A percentile compares a stretch with the other conserved stretches of the same genome.
Evolutionary conservation across 1,140 invertebrate genomes (phyloP).

Genomic region (Hormaphis cornu): DNA sequence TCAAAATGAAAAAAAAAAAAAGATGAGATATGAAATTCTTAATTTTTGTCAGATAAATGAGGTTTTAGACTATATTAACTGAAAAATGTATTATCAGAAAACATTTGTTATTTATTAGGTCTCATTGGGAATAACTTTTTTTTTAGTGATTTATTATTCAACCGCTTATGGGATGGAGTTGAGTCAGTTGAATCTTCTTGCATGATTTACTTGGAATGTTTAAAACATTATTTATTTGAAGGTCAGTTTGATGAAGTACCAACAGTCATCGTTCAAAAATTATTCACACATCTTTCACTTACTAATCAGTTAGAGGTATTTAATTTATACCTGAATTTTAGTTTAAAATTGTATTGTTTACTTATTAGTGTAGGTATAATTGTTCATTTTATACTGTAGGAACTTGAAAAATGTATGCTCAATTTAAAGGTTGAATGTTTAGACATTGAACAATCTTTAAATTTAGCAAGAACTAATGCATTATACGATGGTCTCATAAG

Average conservation of each 20-base stretch:
- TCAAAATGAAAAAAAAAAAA: too few species aligned
- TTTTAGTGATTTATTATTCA: conserved; percentile 47
- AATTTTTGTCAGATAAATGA: too few species aligned
- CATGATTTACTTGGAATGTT: conserved; percentile 45
- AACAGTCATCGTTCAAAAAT: conserved; percentile 57
- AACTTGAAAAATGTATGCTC: conserved; percentile 69
- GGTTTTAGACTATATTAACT: too few species aligned
- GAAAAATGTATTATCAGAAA: too few species aligned
- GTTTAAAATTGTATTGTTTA: not conserved
- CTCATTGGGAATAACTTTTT: not conserved
- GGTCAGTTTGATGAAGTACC: conserved; percentile 48
- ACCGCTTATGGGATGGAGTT: conserved; percentile 48
- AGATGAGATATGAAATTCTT: too few species aligned
- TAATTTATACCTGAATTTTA: not conserved
- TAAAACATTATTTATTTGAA: conserved; percentile 48
- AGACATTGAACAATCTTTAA: conserved; percentile 81
- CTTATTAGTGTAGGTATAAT: not conserved
- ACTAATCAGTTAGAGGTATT: conserved; percentile 43
- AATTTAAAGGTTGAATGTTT: conserved; percentile 73
- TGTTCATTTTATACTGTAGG: conserved; percentile 41
- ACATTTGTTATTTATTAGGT: not conserved
- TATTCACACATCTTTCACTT: conserved; percentile 53
- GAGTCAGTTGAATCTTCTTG: conserved; percentile 43
- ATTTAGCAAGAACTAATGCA: conserved; percentile 63
- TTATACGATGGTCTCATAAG: conserved; percentile 83